phyloP scores from a whole-genome alignment of 2,797 vertebrate species.

The Natrix natrix region DNA sequence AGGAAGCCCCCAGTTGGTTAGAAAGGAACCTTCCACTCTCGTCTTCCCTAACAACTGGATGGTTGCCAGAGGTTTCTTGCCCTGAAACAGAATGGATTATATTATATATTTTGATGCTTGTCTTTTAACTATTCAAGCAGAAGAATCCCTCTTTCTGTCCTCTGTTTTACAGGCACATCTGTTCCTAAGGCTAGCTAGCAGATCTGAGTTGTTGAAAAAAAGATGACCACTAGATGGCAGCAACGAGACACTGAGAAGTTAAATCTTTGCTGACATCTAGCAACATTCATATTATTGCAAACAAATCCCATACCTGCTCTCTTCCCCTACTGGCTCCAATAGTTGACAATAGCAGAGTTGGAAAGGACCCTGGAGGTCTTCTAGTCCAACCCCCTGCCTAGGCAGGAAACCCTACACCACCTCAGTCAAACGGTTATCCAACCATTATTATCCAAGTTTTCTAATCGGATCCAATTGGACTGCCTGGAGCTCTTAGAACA shows the following conservation, averaged over 20 bases:
- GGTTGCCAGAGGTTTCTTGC: background rate
- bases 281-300: background rate
- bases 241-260: background rate
- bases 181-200: background rate
- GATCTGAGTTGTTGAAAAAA: background rate
- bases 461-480: background rate
- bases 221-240: background rate
- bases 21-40: background rate
- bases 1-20: background rate
- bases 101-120: background rate
- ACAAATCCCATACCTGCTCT: background rate
- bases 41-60: background rate
- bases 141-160: background rate
- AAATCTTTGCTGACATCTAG: background rate
- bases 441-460: background rate
- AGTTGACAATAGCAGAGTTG: too few relatives aligned
- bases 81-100: background rate
- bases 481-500: background rate
- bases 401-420: too few relatives aligned
- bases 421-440: too few relatives aligned
- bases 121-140: background rate
- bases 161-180: background rate
- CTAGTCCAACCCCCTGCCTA: too few relatives aligned
- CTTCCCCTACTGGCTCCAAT: background rate
- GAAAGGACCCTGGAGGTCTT: too few relatives aligned